These are phyloP conservation scores for Amphipyra berbera DNA, from an alignment of 2,888 invertebrate genomes.

Conservation along the genomic window DNA sequence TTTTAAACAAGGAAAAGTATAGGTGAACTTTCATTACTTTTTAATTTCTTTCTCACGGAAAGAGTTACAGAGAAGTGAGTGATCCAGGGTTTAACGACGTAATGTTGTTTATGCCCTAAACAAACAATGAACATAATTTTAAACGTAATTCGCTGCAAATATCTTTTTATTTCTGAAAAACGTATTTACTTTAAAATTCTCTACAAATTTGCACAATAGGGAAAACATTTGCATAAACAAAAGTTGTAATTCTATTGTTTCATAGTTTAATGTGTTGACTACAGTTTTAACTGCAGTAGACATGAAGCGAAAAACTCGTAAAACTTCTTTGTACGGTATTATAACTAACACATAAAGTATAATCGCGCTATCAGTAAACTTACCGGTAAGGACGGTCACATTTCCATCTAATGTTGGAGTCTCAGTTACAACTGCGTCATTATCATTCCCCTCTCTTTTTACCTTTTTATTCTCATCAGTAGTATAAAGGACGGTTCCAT, in stretches of 20 bases:
- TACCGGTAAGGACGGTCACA: slow-evolving; percentile 65
- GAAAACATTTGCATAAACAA: neutral
- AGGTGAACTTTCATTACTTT: slow-evolving; percentile 30
- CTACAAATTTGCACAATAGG: neutral
- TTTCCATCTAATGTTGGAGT: slow-evolving; percentile 55
- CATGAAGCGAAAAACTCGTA: slow-evolving; percentile 3
- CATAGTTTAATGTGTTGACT: too few species aligned
- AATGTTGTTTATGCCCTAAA: slow-evolving; percentile 31
- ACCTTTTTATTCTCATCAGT: slow-evolving; percentile 47
- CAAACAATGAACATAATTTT: slow-evolving; percentile 17
- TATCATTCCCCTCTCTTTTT: slow-evolving; percentile 62
- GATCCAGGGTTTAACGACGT: slow-evolving; percentile 33
- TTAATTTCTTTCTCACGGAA: slow-evolving; percentile 21
- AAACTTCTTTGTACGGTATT: neutral
- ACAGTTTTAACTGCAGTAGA: neutral
- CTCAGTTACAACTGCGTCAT: slow-evolving; percentile 47
- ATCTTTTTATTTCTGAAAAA: too few species aligned
- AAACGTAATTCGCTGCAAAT: neutral
- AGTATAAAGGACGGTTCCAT: slow-evolving; percentile 42
- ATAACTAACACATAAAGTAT: neutral
- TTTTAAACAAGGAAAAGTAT: slow-evolving; percentile 10
- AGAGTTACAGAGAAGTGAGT: slow-evolving; percentile 40
- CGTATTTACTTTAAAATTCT: too few species aligned
- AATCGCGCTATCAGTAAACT: slow-evolving; percentile 30
- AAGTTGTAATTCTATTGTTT: slow-evolving; percentile 33